Evolutionary conservation across 1,140 invertebrate genomes (phyloP).

Genomic region (Parasteatoda tepidariorum): DNA sequence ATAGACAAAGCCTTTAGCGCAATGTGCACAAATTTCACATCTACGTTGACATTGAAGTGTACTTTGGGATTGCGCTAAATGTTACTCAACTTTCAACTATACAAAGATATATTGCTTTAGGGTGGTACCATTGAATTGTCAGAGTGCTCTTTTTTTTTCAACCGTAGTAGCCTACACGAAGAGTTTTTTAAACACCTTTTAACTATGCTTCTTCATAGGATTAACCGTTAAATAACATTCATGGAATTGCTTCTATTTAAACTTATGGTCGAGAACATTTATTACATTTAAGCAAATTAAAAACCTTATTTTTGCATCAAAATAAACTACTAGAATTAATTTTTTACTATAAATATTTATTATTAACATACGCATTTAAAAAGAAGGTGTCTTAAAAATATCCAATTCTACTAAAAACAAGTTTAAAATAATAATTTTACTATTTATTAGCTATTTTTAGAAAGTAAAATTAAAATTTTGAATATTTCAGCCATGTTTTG

Average conservation of each 20-base stretch:
- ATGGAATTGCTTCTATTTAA: not conserved
- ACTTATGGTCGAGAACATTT: not conserved
- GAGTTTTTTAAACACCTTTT: slow-evolving; percentile 31
- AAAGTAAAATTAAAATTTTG: no score
- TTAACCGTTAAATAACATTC: not conserved
- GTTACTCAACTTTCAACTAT: slow-evolving; percentile 52
- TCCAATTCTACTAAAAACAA: no score
- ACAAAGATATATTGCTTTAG: slow-evolving; percentile 61
- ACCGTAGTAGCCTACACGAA: slow-evolving; percentile 42
- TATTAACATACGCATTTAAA: no score
- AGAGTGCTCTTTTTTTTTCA: slow-evolving; percentile 54
- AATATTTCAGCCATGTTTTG: no score
- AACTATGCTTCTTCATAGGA: slow-evolving; percentile 28
- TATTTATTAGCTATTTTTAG: no score
- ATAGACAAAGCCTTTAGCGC: slow-evolving; percentile 61
- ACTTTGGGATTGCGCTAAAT: slow-evolving; percentile 58
- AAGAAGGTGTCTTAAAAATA: no score
- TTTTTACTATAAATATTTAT: no score
- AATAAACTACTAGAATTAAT: no score
- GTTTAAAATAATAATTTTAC: no score
- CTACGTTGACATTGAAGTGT: slow-evolving; percentile 59
- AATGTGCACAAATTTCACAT: slow-evolving; percentile 59
- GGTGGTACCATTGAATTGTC: slow-evolving; percentile 50
- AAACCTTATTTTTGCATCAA: no score
- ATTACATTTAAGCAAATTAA: no score